Conservation (phyloP, 2,797 vertebrate species). For the Rhabdomys pumilio region DNA sequence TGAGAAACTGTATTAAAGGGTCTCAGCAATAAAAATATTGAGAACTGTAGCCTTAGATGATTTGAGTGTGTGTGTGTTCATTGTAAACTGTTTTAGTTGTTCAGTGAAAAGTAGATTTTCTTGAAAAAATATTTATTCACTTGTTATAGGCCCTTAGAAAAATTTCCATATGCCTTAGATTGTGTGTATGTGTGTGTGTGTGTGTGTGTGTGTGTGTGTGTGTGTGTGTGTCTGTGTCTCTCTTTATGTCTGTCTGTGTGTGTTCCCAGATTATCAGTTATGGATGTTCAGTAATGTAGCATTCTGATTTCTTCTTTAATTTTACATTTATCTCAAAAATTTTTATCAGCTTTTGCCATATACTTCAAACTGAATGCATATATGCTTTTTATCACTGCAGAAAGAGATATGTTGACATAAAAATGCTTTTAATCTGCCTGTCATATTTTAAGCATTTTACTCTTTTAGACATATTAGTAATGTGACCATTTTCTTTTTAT, state of each 20-base stretch:
- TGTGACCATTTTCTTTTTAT: not conserved
- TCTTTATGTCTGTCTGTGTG: not conserved
- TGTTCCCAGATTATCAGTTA: not conserved
- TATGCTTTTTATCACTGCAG: not conserved
- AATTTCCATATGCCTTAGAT: conserved; percentile 5
- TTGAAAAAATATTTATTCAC: not conserved
- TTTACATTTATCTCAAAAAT: conserved; percentile 31
- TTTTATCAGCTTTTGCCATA: not conserved
- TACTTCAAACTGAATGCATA: not conserved
- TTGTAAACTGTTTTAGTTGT: not conserved
- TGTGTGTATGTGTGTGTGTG: not conserved
- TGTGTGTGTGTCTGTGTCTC: not conserved
- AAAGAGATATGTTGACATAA: not conserved
- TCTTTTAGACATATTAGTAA: not conserved
- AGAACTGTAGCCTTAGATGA: not conserved
- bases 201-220: not conserved
- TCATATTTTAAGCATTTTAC: conserved; percentile 47
- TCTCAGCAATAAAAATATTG: not conserved
- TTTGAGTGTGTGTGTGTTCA: not conserved
- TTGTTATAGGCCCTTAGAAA: not conserved
- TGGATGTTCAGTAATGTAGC: not conserved
- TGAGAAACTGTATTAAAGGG: not conserved
- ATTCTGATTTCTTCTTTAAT: not conserved
- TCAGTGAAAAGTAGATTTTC: not conserved
- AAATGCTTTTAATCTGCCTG: not conserved